These are phyloP conservation scores for Pterocles orientalis DNA, from an alignment of 2,113 vertebrate genomes.

Conservation along the genomic window DNA sequence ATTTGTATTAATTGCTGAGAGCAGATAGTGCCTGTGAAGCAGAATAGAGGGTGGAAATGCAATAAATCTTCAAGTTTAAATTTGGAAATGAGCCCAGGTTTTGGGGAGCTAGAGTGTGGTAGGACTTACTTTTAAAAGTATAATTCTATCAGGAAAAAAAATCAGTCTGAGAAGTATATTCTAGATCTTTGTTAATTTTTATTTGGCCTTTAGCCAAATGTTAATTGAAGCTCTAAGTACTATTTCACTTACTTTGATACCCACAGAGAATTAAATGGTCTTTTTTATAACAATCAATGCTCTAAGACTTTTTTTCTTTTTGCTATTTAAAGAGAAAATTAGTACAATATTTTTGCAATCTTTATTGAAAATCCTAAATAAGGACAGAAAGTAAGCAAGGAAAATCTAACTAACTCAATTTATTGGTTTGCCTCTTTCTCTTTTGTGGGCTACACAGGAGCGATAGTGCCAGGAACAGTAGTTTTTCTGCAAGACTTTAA, in stretches of 20 bases:
- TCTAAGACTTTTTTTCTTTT: neutral
- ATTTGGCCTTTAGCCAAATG: neutral
- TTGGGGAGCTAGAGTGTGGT: neutral
- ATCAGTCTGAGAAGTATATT: neutral
- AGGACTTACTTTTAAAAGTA: constrained; percentile 44
- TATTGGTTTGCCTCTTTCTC: neutral
- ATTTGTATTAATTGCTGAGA: constrained; percentile 75
- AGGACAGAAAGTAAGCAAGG: neutral
- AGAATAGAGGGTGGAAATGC: constrained; percentile 35
- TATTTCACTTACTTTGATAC: constrained; percentile 31
- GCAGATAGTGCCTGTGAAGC: constrained; percentile 52
- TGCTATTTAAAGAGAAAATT: constrained; percentile 34
- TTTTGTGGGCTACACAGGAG: neutral
- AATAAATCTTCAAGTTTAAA: constrained; percentile 48
- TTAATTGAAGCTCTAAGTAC: constrained; percentile 42
- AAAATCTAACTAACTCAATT: neutral
- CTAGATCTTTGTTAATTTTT: constrained; percentile 26
- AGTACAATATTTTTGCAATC: neutral
- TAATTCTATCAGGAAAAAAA: constrained; percentile 45
- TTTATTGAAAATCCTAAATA: neutral
- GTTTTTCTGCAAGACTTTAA: neutral
- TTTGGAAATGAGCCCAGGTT: constrained; percentile 52
- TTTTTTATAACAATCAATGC: neutral
- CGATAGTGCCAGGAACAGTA: neutral
- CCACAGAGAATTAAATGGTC: neutral